Evolutionary conservation across 2,888 invertebrate species (phyloP), one percentile per base, ranked within the genome.

Genomic region (Ariolimax columbianus): DNA sequence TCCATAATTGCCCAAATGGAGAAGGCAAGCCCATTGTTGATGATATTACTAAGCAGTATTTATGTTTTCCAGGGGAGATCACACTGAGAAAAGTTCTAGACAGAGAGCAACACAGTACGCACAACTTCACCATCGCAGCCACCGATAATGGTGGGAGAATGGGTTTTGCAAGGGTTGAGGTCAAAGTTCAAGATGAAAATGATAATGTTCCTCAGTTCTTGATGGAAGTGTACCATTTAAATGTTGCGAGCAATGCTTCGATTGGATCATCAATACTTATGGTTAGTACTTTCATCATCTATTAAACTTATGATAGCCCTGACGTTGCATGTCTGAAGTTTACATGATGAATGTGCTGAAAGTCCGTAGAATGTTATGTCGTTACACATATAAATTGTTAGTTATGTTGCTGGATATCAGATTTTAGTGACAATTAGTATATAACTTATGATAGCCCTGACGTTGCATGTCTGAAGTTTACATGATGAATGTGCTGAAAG

Each of bases 51-150:
- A 63, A 63, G n/a, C 59, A 63, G n/a, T n/a, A n/a, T 63, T 63
- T 66, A 59, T 75, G 33, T 51, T 75, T 84, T 88, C 7, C 87
- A 94, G 94, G 94, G 47, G 93, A 93, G 85, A 89, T 94, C 38
- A 92, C 89, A 77, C 93, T 92, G 3, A 90, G 97, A 92, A 96
- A 96, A 91, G 95, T 96, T 68, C 95, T 98, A 84, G 98, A 98
- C 94, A 96, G 97, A 91, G 98, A 98, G 95, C 93, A 95, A 30
- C 95, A 95, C 84, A 88, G 89, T 2, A 87, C 90, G 38, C 93
- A 91, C 84, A 89, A 90, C 59, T 86, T 94, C 40, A 92, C 93
- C 11, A 90, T 94, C 63, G 91, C 92, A 19, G 94, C 94, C 66
- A 90, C 91, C 55, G 94, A 94, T 88, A 93, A 93, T 87, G 94